phyloP scores from a whole-genome alignment of 2,888 invertebrate genomes.

The Drosophila phalerata region DNA sequence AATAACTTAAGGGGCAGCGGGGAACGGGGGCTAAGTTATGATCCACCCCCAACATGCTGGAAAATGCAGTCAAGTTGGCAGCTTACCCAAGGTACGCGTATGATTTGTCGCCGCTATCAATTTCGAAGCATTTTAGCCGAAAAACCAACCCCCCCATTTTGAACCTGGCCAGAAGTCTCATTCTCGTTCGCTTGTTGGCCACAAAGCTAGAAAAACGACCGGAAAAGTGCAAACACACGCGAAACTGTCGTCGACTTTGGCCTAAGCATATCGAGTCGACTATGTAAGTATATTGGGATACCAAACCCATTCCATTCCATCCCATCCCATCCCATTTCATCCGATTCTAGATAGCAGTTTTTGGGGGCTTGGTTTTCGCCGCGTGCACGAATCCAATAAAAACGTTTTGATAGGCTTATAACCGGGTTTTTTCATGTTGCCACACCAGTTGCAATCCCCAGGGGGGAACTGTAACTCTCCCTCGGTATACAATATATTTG shows the following conservation, averaged over 20 bases:
- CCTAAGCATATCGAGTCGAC: constrained; percentile 3
- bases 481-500: constrained; percentile 38
- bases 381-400: constrained; percentile 77
- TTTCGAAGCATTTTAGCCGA: constrained; percentile 56
- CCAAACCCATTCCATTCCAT: constrained; percentile 24
- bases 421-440: constrained; percentile 56
- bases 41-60: constrained; percentile 50
- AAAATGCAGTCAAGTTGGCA: constrained; percentile 48
- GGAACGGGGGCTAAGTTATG: constrained; percentile 32
- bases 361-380: constrained; percentile 54
- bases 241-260: constrained; percentile 69
- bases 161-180: constrained; percentile 16
- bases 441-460: constrained; percentile 41
- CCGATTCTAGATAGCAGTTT: not conserved
- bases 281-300: not conserved
- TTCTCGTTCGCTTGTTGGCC: not conserved
- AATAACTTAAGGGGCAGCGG: constrained; percentile 48
- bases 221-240: constrained; percentile 81
- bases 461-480: constrained; percentile 13
- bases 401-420: constrained; percentile 76
- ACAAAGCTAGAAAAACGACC: constrained; percentile 66
- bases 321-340: not conserved
- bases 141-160: constrained; percentile 43
- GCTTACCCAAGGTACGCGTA: constrained; percentile 51
- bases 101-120: constrained; percentile 77